Base-by-base conservation (phyloP, 2,797 vertebrate genomes). In the Enteromius fasciolatus region DNA sequence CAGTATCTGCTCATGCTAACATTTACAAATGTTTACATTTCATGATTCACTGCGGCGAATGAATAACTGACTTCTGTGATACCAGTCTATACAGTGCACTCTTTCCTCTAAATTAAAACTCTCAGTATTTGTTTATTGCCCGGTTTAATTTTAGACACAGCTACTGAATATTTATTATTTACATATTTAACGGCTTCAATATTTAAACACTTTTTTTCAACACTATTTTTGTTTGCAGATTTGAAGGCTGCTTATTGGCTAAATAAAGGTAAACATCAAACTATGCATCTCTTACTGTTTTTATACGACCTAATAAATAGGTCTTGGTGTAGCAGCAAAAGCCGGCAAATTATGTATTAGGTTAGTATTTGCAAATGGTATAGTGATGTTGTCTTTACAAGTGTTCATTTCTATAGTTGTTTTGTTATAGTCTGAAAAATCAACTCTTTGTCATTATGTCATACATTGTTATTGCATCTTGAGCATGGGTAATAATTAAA, bases 91-190 rank as follows among this genome's bases (percentile, higher is more conserved):
- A 76, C 18, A n/a, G 23, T 48, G 25, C 41, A 64, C 39, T 31
- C 48, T 64, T 41, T 28, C 25, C 59, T 28, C 36, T 63, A 59
- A 57, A 76, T 17, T 3, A 63, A 63, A 63, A 25, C 36, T 5
- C 52, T 41, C 52, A 25, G 14, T 76, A 41, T 76, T 28, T 76
- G 9, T 59, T 59, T 76, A 12, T 18, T 59, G 52, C 75, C 57
- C 20, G 3, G 41, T 64, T 64, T 77, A n/a, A 77, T 77, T 63
- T 77, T 63, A 63, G 39, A 77, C n/a, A 64, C 18, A 64, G 59
- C 57, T 77, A 17, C 25, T 77, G 76, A 77, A 77, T 77, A 77
- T 77, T 77, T 77, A 77, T 64, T 64, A 64, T 77, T 64, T 77
- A 48, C 59, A 64, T 33, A 77, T 64, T 77, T 48, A 64, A 77